Evolutionary conservation across 2,113 vertebrate species (phyloP).

Genomic region (Sapajus apella): DNA sequence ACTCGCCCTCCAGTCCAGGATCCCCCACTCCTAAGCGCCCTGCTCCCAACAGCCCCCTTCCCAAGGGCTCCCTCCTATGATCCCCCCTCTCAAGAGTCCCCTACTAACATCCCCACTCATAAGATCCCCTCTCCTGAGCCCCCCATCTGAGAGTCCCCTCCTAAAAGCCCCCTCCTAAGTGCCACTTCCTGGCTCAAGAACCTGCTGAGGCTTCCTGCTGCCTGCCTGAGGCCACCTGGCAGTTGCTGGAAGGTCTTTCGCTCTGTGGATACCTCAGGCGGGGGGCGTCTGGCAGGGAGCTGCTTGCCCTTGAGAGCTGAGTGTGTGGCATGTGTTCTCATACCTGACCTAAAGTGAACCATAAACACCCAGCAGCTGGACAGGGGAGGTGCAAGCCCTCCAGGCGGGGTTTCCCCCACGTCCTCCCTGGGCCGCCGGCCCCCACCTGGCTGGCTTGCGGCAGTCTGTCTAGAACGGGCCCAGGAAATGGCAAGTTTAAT

Average conservation of each 20-base stretch:
- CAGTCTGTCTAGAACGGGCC: background rate
- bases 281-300: background rate
- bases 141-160: too few relatives aligned
- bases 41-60: background rate
- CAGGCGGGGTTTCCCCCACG: fast-evolving
- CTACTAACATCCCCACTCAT: too few relatives aligned
- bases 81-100: background rate
- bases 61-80: too few relatives aligned
- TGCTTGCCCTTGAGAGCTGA: background rate
- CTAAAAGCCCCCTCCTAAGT: background rate
- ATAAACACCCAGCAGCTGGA: background rate
- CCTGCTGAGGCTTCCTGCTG: background rate
- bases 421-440: fast-evolving
- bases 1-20: background rate
- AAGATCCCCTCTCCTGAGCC: too few relatives aligned
- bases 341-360: fast-evolving
- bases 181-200: too few relatives aligned
- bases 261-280: too few relatives aligned
- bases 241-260: background rate
- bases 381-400: too few relatives aligned
- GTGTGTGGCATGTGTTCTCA: too few relatives aligned
- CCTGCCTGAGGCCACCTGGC: fast-evolving
- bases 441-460: background rate
- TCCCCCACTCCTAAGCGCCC: background rate
- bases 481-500: background rate